Conservation (phyloP, 2,888 invertebrate species). For the Coenonympha glycerion region DNA sequence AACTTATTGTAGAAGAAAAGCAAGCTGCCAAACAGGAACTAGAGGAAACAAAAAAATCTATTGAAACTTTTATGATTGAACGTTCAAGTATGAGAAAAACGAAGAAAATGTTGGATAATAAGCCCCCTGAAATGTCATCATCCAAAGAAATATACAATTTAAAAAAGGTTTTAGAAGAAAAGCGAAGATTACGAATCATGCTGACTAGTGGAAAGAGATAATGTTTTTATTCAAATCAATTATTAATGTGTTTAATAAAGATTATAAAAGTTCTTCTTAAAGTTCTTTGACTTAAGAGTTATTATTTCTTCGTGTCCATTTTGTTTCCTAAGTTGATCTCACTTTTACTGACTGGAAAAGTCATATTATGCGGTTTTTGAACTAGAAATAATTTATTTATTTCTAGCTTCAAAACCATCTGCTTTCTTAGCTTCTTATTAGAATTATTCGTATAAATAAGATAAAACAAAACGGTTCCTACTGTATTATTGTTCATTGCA, state of each 20-base stretch:
- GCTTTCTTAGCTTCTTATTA: too few species aligned
- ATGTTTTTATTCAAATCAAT: not conserved
- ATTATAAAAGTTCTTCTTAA: too few species aligned
- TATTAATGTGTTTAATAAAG: too few species aligned
- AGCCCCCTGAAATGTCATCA: constrained; percentile 30
- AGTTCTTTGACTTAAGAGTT: too few species aligned
- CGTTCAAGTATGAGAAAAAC: constrained; percentile 43
- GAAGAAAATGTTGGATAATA: constrained; percentile 40
- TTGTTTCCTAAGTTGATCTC: too few species aligned
- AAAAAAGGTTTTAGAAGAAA: constrained; percentile 67
- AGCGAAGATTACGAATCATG: constrained; percentile 53
- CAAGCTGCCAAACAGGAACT: constrained; percentile 61
- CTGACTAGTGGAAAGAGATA: constrained; percentile 25
- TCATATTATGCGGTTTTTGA: too few species aligned
- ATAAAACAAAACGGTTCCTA: not conserved
- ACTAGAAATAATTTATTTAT: too few species aligned
- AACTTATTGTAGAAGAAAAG: constrained; percentile 60
- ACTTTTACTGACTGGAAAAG: too few species aligned
- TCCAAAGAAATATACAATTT: constrained; percentile 66
- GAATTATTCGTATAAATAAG: not conserved
- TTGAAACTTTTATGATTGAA: constrained; percentile 54
- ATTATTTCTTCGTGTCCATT: too few species aligned
- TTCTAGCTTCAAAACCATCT: too few species aligned
- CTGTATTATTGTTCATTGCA: not conserved
- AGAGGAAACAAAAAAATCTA: constrained; percentile 60